Conservation (phyloP, 2,888 invertebrate species). For the Lumbricus terrestris region DNA sequence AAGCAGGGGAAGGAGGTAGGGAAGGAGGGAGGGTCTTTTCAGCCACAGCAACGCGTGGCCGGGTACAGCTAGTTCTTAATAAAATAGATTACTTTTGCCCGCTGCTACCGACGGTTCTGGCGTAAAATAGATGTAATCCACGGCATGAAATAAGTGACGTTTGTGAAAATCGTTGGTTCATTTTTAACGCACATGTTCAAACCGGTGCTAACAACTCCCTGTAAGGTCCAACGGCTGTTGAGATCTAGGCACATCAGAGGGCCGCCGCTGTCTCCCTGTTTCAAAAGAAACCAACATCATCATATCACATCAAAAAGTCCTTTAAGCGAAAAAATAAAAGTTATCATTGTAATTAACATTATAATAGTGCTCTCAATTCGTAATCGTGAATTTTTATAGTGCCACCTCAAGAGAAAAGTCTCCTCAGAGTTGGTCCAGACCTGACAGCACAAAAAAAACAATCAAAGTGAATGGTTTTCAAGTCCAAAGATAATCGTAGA, state of each 20-base stretch:
- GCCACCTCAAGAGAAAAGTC: too few species aligned
- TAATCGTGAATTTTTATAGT: too few species aligned
- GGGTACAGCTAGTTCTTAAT: too few species aligned
- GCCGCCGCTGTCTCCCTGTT: constrained; percentile 56
- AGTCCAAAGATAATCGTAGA: too few species aligned
- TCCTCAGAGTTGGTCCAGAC: too few species aligned
- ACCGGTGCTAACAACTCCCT: constrained; percentile 51
- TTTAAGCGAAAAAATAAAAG: neutral
- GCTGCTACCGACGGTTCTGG: neutral
- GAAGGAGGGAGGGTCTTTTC: too few species aligned
- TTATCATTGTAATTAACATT: neutral
- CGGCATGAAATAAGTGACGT: constrained; percentile 18
- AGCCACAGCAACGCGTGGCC: too few species aligned
- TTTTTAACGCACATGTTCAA: constrained; percentile 41
- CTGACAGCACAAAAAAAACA: too few species aligned
- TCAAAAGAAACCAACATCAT: neutral
- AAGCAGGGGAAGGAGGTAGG: too few species aligned
- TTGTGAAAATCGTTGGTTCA: constrained; percentile 25
- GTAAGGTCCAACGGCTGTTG: constrained; percentile 44
- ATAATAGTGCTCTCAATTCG: neutral
- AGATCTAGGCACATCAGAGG: constrained; percentile 47
- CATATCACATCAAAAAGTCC: too few species aligned
- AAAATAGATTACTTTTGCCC: neutral
- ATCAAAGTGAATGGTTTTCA: too few species aligned
- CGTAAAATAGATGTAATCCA: constrained; percentile 21